phyloP scores from a whole-genome alignment of 2,888 invertebrate species.

The Nebria brevicollis region DNA sequence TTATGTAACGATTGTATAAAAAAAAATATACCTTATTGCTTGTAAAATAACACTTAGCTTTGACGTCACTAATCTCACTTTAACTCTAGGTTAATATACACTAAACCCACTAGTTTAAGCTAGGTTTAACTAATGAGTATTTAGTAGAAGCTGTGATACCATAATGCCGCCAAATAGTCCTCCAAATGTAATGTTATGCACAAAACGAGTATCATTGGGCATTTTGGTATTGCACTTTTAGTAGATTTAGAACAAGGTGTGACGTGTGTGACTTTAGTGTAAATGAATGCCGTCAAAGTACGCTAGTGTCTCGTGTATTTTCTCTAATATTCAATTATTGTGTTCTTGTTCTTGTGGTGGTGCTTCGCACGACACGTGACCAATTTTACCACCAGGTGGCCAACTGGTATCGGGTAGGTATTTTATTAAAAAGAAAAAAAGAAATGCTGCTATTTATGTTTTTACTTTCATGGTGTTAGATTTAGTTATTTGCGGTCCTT shows the following conservation, averaged over 20 bases:
- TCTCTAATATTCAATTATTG: conserved; percentile 16
- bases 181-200: too few relatives aligned
- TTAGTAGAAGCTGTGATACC: not conserved
- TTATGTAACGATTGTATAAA: not conserved
- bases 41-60: not conserved
- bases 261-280: conserved; percentile 6
- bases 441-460: not conserved
- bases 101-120: not conserved
- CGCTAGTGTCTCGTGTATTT: conserved; percentile 32
- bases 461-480: not conserved
- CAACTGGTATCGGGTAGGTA: conserved; percentile 92
- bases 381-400: conserved; percentile 73
- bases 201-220: not conserved
- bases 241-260: not conserved
- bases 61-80: not conserved
- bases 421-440: not conserved
- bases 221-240: not conserved
- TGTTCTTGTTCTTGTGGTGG: conserved; percentile 55
- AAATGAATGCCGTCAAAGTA: conserved; percentile 16
- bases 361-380: conserved; percentile 52
- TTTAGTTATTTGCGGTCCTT: not conserved
- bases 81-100: not conserved
- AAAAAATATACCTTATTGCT: not conserved
- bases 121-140: conserved; percentile 1
- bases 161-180: not conserved